A percentile compares a stretch with the other conserved stretches of the same genome.
phyloP scores from a whole-genome alignment of 1,140 invertebrate species.

The Danaus plexippus region DNA sequence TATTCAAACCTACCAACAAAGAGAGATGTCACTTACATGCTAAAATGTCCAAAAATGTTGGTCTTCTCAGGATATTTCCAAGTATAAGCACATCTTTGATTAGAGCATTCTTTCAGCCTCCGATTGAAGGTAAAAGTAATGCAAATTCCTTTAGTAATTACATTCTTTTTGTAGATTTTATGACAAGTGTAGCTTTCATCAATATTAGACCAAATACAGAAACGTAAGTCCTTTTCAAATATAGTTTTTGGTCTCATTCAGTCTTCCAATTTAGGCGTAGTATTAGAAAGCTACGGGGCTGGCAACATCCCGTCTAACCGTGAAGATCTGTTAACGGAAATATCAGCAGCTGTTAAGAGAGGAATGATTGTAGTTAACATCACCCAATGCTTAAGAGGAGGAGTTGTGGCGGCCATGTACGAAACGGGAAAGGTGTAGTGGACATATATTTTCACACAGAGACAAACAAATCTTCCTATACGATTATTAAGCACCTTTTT shows the following conservation, averaged over 20 bases:
- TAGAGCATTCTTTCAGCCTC: conserved; percentile 84
- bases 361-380: conserved; percentile 95
- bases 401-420: conserved; percentile 82
- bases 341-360: conserved; percentile 80
- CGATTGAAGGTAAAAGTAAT: conserved; percentile 77
- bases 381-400: conserved; percentile 88
- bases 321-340: conserved; percentile 83
- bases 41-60: conserved; percentile 88
- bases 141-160: neutral
- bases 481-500: too few relatives aligned
- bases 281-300: conserved; percentile 93
- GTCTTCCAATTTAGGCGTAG: conserved; percentile 73
- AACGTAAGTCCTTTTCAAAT: neutral
- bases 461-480: too few relatives aligned
- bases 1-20: conserved; percentile 81
- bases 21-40: conserved; percentile 85
- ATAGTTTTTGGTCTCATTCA: neutral
- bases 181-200: too few relatives aligned
- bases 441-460: neutral
- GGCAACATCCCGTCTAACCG: conserved; percentile 93
- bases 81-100: conserved; percentile 88
- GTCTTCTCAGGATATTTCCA: conserved; percentile 89
- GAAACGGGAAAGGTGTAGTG: conserved; percentile 82
- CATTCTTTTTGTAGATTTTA: too few relatives aligned
- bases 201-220: too few relatives aligned